Conservation (phyloP, 2,797 vertebrate species). For the Carcharodon carcharias region DNA sequence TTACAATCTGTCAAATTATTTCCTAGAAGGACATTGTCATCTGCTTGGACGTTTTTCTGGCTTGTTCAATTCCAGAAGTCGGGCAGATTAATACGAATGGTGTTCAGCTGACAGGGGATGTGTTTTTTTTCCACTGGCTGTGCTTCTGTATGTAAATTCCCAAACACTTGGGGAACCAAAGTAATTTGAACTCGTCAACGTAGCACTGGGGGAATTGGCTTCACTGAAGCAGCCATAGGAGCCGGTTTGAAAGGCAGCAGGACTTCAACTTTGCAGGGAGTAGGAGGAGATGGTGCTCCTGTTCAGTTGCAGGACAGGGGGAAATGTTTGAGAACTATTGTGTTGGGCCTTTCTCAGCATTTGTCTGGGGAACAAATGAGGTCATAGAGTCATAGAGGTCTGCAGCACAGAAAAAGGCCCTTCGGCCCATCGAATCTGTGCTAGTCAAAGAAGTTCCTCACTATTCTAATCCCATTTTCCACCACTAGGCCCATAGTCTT, state of each 20-base stretch:
- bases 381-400: too few species aligned
- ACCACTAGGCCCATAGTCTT: too few species aligned
- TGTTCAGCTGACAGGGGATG: neutral
- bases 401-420: too few species aligned
- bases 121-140: neutral
- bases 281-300: neutral
- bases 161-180: neutral
- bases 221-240: neutral
- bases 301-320: neutral
- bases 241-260: neutral
- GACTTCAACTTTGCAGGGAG: neutral
- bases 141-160: neutral
- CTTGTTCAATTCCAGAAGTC: neutral
- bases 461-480: too few species aligned
- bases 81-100: neutral
- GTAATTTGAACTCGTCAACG: neutral
- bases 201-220: neutral
- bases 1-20: conserved; percentile 33
- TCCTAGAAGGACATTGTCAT: conserved; percentile 23
- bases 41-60: neutral
- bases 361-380: neutral
- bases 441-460: too few species aligned
- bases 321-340: neutral
- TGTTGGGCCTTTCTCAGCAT: neutral
- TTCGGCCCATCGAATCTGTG: too few species aligned